Evolutionary conservation across 23 tunicate genomes (phyloP).

Genomic region (Trididemnum clinides): DNA sequence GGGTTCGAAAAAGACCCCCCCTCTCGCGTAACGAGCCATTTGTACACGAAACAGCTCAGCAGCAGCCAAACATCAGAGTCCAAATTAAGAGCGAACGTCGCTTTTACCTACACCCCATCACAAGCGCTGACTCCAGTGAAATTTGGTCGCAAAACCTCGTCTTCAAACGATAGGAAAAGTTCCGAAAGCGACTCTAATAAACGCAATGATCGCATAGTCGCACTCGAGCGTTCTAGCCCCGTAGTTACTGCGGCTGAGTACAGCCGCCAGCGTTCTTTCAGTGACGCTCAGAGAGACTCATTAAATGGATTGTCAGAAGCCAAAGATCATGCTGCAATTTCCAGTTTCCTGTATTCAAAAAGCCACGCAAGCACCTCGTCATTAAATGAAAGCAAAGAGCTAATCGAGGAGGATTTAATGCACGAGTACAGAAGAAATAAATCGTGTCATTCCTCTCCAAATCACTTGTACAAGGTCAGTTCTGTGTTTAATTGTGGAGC

Average conservation of each 20-base stretch:
- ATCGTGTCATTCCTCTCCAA: constrained; percentile 33
- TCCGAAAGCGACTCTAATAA: not conserved
- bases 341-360: not conserved
- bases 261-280: constrained; percentile 44
- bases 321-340: not conserved
- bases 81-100: not conserved
- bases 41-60: not conserved
- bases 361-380: constrained; percentile 53
- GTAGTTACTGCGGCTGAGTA: not conserved
- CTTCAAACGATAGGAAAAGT: not conserved
- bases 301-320: not conserved
- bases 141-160: not conserved
- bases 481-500: no score
- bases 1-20: not conserved
- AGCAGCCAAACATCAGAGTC: not conserved
- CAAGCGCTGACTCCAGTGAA: not conserved
- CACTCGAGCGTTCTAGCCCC: not conserved
- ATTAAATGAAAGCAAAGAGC: not conserved
- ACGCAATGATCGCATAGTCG: not conserved
- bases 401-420: not conserved
- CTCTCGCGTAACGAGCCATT: constrained; percentile 4
- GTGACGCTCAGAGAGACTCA: constrained; percentile 24
- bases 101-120: not conserved
- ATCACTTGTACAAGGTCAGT: constrained; percentile 46
- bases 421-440: not conserved